Percentiles rank a stretch among this genome's conserved stretches.
Conservation (phyloP, 2,797 vertebrate genomes). For the Lepidocolaptes lacrymiger region DNA sequence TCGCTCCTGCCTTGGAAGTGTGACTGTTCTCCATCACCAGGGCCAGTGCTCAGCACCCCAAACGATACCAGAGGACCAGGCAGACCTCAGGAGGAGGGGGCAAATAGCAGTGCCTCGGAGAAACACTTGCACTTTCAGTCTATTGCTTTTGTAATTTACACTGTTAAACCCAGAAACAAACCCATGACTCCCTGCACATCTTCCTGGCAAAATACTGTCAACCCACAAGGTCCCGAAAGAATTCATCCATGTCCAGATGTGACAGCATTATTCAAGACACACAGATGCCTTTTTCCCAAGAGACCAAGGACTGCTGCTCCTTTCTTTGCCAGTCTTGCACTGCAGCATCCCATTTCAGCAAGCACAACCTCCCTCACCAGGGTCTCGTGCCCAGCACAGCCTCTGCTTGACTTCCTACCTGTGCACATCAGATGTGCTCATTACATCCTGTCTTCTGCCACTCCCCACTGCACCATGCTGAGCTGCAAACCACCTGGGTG, state of each 20-base stretch:
- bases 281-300: neutral
- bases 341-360: neutral
- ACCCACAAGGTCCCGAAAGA: neutral
- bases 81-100: rapidly evolving
- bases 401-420: neutral
- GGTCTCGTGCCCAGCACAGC: rapidly evolving
- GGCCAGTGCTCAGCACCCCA: rapidly evolving
- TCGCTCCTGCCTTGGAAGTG: rapidly evolving
- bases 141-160: neutral
- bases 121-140: neutral
- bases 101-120: neutral
- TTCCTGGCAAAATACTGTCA: neutral
- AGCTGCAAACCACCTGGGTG: neutral
- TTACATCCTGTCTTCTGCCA: neutral
- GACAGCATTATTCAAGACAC: neutral
- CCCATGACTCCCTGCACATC: neutral
- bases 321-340: neutral
- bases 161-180: neutral
- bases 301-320: neutral
- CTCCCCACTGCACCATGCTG: too few species aligned
- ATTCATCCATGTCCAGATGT: neutral
- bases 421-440: rapidly evolving
- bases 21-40: neutral
- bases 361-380: neutral
- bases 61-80: rapidly evolving